Base-by-base conservation (phyloP, 2,888 invertebrate genomes). In the Acanthosepion pharaonis region DNA sequence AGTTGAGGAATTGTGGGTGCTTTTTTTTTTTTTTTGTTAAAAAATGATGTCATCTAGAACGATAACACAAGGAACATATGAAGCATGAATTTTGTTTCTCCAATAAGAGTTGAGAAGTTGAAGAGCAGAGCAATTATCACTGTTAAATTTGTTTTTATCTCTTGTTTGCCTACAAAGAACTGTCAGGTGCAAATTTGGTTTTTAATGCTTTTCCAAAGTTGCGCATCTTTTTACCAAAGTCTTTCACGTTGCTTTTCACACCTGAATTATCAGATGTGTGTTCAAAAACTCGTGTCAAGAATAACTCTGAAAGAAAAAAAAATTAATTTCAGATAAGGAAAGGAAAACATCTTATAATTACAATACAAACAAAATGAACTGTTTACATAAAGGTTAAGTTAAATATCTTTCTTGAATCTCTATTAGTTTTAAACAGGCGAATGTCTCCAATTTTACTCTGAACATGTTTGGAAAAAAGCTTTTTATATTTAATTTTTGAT, bases 141-240 rank as follows among this genome's bases (percentile, higher is more conserved):
- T 59, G 59, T 23, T 23, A 23, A 59, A 59, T 59, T 59, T n/a
- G n/a, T 78, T n/a, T n/a, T 28, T 78, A 23, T 78, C n/a, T 78
- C 78, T 78, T 78, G 78, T n/a, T 78, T 78, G 59, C 59, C 49
- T 93, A 93, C 25, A 53, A 93, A 93, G 93, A 93, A 93, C 23
- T 93, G n/a, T 93, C 93, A 51, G 49, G 28, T 93, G n/a, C 33
- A 53, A 94, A 94, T 59, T 92, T 94, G 15, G 92, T 94, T 53
- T 94, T 94, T 59, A 94, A 59, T 53, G 94, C 94, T 48, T 94
- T 94, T 20, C 94, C 94, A 94, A 94, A 92, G 53, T 94, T 94
- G 15, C 92, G 53, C 92, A 94, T 91, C 33, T 92, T 94, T 91
- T 94, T 92, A n/a, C 94, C 91, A 42, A 94, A 33, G 15, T 94